Evolutionary conservation across 2,888 invertebrate genomes (phyloP).

Genomic region (Torymus aiolomorphi): DNA sequence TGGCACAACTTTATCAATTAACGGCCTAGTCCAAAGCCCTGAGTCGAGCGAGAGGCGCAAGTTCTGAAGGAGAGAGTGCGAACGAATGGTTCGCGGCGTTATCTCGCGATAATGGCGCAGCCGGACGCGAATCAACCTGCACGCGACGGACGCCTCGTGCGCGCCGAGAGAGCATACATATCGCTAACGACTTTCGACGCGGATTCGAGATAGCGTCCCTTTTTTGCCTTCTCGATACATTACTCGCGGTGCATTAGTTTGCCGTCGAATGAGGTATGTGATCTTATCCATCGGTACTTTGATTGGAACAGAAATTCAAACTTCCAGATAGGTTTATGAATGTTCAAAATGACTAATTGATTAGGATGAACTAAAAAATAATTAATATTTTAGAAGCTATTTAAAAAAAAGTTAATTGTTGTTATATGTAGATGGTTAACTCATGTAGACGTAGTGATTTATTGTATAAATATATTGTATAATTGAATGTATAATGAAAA

Average conservation of each 20-base stretch:
- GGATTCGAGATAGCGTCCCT: neutral
- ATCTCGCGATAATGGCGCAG: no score
- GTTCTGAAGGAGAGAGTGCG: neutral
- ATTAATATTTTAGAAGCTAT: no score
- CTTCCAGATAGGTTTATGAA: no score
- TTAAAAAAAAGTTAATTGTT: no score
- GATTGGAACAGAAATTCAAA: no score
- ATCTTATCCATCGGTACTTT: neutral
- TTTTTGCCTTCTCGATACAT: constrained; percentile 1
- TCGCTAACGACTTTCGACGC: neutral
- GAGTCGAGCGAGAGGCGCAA: constrained; percentile 20
- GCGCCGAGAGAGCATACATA: neutral
- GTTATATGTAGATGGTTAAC: no score
- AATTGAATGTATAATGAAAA: no score
- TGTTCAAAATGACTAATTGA: no score
- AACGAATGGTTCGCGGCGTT: constrained; percentile 14
- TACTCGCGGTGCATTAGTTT: neutral
- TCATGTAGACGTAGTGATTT: no score
- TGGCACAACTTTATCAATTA: constrained; percentile 29
- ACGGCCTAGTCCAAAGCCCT: neutral
- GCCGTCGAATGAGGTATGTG: neutral
- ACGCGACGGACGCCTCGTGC: constrained; percentile 21
- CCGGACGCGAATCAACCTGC: no score
- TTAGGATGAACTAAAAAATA: no score
- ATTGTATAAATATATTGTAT: no score